Percentiles rank a stretch among this genome's conserved stretches.
Evolutionary conservation across 2,113 vertebrate genomes (phyloP).

Genomic region (Ardeotis arabs): DNA sequence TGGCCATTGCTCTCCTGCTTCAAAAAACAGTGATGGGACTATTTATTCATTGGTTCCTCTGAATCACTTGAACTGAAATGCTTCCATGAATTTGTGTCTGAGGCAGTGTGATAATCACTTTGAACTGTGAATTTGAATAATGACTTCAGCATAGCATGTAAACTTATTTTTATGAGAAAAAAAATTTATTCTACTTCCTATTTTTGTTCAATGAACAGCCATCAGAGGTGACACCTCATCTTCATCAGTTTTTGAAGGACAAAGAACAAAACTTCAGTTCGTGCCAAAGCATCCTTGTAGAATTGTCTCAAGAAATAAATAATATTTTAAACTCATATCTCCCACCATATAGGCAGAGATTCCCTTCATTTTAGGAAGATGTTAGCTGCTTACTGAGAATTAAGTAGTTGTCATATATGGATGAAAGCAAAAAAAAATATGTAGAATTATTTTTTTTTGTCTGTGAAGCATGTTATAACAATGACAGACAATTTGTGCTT

Average conservation of each 20-base stretch:
- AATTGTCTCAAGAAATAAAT: neutral
- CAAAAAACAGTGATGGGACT: slow-evolving; percentile 76
- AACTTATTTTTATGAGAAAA: neutral
- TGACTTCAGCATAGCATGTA: neutral
- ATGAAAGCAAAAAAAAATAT: neutral
- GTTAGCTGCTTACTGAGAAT: neutral
- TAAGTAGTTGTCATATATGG: neutral
- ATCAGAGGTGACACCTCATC: neutral
- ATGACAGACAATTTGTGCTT: neutral
- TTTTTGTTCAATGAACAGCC: slow-evolving; percentile 12
- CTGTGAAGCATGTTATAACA: neutral
- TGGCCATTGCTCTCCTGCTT: slow-evolving; percentile 72
- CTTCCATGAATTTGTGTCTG: neutral
- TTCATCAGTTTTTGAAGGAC: neutral
- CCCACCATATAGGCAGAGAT: neutral
- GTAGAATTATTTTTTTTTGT: neutral
- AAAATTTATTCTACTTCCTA: neutral
- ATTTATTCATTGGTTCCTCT: slow-evolving; percentile 80
- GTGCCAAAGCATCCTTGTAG: neutral
- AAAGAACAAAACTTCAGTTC: neutral
- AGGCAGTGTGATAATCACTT: neutral
- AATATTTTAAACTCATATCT: neutral
- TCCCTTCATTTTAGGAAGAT: neutral
- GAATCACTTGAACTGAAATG: slow-evolving; percentile 67
- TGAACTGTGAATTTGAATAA: slow-evolving; percentile 20